These are phyloP conservation scores for Saxicola maurus DNA, from an alignment of 2,797 vertebrate species.

Conservation along the genomic window DNA sequence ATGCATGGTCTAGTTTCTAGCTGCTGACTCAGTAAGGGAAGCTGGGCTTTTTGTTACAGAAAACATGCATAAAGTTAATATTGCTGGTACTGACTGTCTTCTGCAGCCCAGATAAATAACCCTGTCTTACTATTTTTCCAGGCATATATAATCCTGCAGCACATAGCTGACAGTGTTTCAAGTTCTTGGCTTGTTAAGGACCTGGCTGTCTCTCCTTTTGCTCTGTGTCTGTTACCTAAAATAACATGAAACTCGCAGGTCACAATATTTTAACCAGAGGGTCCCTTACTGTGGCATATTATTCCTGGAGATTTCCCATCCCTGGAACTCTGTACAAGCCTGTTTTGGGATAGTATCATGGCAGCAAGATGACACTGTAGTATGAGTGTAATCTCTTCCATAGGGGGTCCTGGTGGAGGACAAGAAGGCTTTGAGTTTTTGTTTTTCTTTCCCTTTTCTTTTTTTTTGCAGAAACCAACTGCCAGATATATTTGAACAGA, in stretches of 20 bases:
- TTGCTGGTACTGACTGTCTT: neutral
- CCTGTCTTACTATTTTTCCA: neutral
- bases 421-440: neutral
- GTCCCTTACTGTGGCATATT: neutral
- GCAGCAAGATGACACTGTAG: neutral
- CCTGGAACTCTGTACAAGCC: neutral
- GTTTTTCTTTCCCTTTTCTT: neutral
- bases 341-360: accelerated
- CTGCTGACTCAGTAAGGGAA: neutral
- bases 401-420: neutral
- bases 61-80: neutral
- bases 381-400: neutral
- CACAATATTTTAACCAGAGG: neutral
- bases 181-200: neutral
- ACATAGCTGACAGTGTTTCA: neutral
- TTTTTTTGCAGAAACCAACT: neutral
- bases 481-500: neutral
- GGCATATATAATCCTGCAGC: neutral
- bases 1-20: neutral
- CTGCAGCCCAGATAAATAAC: neutral
- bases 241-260: neutral
- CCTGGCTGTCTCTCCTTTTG: neutral
- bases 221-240: neutral
- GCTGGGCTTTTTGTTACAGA: neutral
- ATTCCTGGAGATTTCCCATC: neutral